These are phyloP conservation scores for Danio tinwini DNA, from an alignment of 2,797 vertebrate species.

Conservation along the genomic window DNA sequence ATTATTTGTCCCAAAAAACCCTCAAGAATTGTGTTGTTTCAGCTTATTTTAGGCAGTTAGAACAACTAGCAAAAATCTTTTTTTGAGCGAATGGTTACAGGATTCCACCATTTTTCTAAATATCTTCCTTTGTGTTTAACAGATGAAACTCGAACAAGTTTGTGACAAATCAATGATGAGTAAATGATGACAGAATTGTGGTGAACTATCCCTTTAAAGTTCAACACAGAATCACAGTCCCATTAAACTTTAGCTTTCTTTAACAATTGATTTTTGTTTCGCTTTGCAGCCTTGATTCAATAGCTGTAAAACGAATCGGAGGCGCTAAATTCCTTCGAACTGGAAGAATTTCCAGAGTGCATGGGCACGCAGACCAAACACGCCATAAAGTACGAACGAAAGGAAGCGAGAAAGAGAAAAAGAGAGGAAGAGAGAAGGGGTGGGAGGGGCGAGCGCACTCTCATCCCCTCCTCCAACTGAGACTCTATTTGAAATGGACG, in stretches of 20 bases:
- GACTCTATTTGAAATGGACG: constrained; percentile 60
- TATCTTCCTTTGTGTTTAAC: too few species aligned
- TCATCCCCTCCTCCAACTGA: constrained; percentile 48
- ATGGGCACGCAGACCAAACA: constrained; percentile 36
- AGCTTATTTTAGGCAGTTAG: too few species aligned
- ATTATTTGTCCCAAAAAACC: too few species aligned
- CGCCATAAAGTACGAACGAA: constrained; percentile 38
- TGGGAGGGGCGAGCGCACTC: constrained; percentile 46
- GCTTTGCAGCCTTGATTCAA: background rate
- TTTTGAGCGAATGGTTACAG: too few species aligned
- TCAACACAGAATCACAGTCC: background rate
- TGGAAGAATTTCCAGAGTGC: constrained; percentile 27
- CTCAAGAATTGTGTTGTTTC: too few species aligned
- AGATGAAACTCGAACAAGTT: too few species aligned
- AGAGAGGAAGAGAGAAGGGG: constrained; percentile 36
- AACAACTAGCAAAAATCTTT: too few species aligned
- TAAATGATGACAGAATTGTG: too few species aligned
- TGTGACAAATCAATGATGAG: too few species aligned
- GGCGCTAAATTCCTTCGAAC: constrained; percentile 37
- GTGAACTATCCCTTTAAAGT: too few species aligned
- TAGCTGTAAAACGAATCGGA: constrained; percentile 25
- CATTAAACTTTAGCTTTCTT: constrained; percentile 10
- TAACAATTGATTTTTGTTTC: background rate
- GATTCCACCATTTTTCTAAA: too few species aligned
- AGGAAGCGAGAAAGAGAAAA: constrained; percentile 37